phyloP scores from a whole-genome alignment of 2,888 invertebrate genomes.

The Galerucella nymphaeae region DNA sequence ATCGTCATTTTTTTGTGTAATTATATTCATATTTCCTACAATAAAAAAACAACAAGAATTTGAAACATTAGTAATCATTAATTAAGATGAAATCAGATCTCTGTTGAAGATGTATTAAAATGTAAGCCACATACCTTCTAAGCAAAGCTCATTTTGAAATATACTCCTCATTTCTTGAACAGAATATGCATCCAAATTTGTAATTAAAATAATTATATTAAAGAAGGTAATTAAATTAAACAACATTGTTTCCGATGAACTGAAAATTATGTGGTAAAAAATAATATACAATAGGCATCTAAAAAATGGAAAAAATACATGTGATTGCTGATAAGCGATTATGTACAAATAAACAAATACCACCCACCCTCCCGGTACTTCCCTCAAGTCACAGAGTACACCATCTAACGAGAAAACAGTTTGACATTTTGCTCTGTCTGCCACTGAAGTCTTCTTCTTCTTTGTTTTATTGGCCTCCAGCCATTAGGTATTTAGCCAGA shows the following conservation, averaged over 20 bases:
- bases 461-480: too few relatives aligned
- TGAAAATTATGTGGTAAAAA: not conserved
- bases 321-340: too few relatives aligned
- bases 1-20: not conserved
- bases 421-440: too few relatives aligned
- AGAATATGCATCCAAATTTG: not conserved
- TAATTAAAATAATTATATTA: not conserved
- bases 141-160: conserved; percentile 20
- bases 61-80: not conserved
- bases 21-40: conserved; percentile 21
- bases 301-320: too few relatives aligned
- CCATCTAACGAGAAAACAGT: too few relatives aligned
- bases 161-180: conserved; percentile 18
- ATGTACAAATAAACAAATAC: too few relatives aligned
- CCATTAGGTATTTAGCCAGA: too few relatives aligned
- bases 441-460: too few relatives aligned
- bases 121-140: conserved; percentile 25
- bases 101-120: not conserved
- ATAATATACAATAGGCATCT: not conserved
- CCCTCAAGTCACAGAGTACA: too few relatives aligned
- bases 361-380: too few relatives aligned
- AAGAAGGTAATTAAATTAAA: not conserved
- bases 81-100: not conserved
- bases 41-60: not conserved
- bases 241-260: not conserved